Evolutionary conservation across 2,888 invertebrate genomes (phyloP).

Genomic region (Xanthia icteritia): DNA sequence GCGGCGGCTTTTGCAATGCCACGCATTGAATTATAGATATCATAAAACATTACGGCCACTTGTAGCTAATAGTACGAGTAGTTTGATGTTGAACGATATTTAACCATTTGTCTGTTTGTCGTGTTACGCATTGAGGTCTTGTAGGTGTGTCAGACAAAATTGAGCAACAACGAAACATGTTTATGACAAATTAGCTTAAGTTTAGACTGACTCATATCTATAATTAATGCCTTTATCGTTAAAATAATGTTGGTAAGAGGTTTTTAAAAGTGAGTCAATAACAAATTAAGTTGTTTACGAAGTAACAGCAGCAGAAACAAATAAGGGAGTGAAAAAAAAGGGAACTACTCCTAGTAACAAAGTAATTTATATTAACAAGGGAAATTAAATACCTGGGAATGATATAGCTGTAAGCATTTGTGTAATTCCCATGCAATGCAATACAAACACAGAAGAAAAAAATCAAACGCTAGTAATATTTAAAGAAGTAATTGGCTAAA

Average conservation of each 20-base stretch:
- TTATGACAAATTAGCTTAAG: constrained; percentile 51
- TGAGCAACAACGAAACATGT: constrained; percentile 57
- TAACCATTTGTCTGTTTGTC: constrained; percentile 58
- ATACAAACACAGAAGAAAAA: constrained; percentile 26
- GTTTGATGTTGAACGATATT: constrained; percentile 55
- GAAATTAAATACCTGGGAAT: constrained; percentile 42
- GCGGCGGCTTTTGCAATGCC: constrained; percentile 66
- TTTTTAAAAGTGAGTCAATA: constrained; percentile 9
- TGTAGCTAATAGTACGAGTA: constrained; percentile 60
- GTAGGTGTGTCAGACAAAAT: constrained; percentile 54
- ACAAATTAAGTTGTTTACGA: constrained; percentile 21
- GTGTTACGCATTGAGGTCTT: constrained; percentile 48
- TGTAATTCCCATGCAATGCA: constrained; percentile 23
- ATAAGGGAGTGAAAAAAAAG: constrained; percentile 8
- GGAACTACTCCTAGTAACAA: constrained; percentile 36
- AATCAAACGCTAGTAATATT: constrained; percentile 49
- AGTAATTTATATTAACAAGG: constrained; percentile 46
- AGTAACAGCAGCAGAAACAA: constrained; percentile 8
- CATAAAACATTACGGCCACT: constrained; percentile 64
- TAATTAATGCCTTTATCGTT: constrained; percentile 31
- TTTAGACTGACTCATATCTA: constrained; percentile 29
- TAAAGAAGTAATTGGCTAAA: constrained; percentile 47
- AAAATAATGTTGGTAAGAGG: constrained; percentile 27
- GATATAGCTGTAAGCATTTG: constrained; percentile 9
- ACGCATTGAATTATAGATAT: constrained; percentile 67